A percentile compares a stretch with the other conserved stretches of the same genome.
These are phyloP conservation scores for Andrena chrysosceles DNA, from an alignment of 2,888 invertebrate species.

Conservation along the genomic window DNA sequence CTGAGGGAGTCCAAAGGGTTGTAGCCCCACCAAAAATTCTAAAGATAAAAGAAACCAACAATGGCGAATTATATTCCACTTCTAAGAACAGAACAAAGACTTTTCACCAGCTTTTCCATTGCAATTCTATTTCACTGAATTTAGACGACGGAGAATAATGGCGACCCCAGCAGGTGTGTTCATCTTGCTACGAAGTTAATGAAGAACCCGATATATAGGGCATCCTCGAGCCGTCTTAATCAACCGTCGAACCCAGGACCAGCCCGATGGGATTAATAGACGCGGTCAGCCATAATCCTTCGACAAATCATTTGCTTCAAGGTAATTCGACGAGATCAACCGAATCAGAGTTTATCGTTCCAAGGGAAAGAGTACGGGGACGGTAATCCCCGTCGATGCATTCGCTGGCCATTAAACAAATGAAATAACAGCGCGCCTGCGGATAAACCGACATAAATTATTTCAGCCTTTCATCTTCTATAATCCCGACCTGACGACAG, in stretches of 20 bases:
- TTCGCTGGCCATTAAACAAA: slow-evolving; percentile 42
- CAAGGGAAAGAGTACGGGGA: neutral
- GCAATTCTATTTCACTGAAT: neutral
- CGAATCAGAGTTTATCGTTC: slow-evolving; percentile 24
- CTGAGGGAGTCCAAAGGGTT: too few relatives aligned
- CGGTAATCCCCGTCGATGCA: slow-evolving; percentile 36
- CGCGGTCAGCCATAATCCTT: slow-evolving; percentile 45
- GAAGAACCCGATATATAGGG: slow-evolving; percentile 9
- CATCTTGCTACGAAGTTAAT: neutral
- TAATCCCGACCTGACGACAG: slow-evolving; percentile 23
- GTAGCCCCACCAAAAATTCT: too few relatives aligned
- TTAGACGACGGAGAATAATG: neutral
- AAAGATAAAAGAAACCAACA: too few relatives aligned
- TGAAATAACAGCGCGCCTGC: slow-evolving; percentile 27
- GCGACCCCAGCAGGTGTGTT: neutral
- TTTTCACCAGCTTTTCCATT: neutral
- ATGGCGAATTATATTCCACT: too few relatives aligned
- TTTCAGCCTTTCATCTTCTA: slow-evolving; percentile 32
- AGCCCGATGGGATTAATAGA: slow-evolving; percentile 35
- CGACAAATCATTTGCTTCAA: slow-evolving; percentile 46
- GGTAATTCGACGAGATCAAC: slow-evolving; percentile 50
- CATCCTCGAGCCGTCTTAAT: slow-evolving; percentile 28
- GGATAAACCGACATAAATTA: slow-evolving; percentile 45
- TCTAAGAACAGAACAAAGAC: too few relatives aligned
- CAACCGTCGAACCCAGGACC: slow-evolving; percentile 32